These are phyloP conservation scores for Ophiothrix spiculata DNA, from an alignment of 35 echinoderm and acorn worm genomes.

Conservation along the genomic window DNA sequence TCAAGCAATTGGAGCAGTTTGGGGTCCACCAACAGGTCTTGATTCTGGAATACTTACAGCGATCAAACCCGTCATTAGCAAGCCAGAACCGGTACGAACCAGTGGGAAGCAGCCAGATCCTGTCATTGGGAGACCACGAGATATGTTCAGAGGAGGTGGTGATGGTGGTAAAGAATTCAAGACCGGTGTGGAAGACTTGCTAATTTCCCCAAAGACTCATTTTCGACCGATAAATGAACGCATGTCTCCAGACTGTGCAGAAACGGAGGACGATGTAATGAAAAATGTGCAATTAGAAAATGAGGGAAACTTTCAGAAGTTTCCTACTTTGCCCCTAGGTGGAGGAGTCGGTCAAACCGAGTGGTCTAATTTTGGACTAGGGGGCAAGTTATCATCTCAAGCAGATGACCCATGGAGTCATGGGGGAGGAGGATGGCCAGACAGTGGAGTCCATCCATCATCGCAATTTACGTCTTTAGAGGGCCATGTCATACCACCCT, in stretches of 20 bases:
- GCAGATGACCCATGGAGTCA: background rate
- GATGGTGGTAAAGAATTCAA: background rate
- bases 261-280: background rate
- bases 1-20: conserved; percentile 7
- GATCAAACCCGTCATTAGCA: conserved; percentile 41
- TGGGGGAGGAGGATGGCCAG: background rate
- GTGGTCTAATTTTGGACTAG: background rate
- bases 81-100: conserved; percentile 32
- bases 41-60: conserved; percentile 26
- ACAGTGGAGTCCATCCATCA: background rate
- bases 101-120: conserved; percentile 3
- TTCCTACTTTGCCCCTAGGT: background rate
- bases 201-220: conserved; percentile 67
- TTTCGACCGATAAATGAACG: conserved; percentile 49
- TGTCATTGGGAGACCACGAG: background rate
- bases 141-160: conserved; percentile 9
- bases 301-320: background rate
- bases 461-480: background rate
- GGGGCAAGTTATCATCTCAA: background rate
- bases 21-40: background rate
- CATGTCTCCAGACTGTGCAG: conserved; percentile 37
- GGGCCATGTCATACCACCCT: background rate
- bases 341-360: background rate
- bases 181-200: conserved; percentile 29
- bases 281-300: conserved; percentile 29